phyloP scores from a whole-genome alignment of 2,113 vertebrate species.

The Pycnonotus jocosus region DNA sequence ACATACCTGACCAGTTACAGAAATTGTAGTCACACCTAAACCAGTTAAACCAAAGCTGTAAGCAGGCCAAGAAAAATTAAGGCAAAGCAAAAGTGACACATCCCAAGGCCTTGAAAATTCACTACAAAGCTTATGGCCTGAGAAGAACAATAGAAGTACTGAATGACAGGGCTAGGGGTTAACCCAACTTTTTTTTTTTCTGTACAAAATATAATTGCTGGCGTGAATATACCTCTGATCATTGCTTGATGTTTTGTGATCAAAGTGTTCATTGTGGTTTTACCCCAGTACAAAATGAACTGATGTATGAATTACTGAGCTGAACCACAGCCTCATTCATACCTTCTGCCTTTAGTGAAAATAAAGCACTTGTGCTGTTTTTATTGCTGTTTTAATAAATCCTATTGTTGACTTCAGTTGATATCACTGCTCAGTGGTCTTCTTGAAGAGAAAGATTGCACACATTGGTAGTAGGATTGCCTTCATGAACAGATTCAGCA shows the following conservation, averaged over 20 bases:
- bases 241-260: neutral
- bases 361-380: neutral
- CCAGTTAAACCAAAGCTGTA: neutral
- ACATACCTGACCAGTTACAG: neutral
- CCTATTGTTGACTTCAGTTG: neutral
- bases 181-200: neutral
- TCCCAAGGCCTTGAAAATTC: neutral
- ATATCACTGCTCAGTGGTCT: neutral
- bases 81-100: neutral
- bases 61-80: neutral
- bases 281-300: accelerated
- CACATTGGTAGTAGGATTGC: neutral
- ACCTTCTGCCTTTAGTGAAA: neutral
- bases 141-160: neutral
- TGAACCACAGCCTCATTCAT: neutral
- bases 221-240: neutral
- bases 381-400: neutral
- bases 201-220: neutral
- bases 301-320: neutral
- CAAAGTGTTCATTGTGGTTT: neutral
- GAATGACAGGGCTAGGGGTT: neutral
- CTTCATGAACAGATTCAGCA: neutral
- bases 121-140: neutral
- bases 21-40: neutral
- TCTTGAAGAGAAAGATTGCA: neutral